Conservation (phyloP, 2,797 vertebrate genomes). For the Intellagama lesueurii region DNA sequence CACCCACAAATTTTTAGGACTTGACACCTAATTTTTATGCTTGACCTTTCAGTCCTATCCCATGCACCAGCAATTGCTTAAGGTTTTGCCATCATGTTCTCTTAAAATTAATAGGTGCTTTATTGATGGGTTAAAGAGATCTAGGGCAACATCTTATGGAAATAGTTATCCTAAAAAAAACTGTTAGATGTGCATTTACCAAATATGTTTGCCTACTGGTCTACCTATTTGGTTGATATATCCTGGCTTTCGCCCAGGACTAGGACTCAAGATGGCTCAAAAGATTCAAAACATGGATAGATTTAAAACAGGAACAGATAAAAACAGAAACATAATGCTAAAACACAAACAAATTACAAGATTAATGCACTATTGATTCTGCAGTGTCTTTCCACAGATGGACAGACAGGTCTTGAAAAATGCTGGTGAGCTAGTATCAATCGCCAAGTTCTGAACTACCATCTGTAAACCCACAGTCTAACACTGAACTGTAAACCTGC, state of each 20-base stretch:
- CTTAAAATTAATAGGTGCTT: constrained; percentile 29
- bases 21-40: no score
- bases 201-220: constrained; percentile 3
- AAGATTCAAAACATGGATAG: no score
- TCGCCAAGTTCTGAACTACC: not conserved
- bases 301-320: no score
- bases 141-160: constrained; percentile 5
- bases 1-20: no score
- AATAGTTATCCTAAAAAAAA: no score
- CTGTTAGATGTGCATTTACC: constrained; percentile 21
- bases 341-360: no score
- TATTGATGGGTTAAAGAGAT: constrained; percentile 7
- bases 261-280: no score
- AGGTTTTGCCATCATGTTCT: not conserved
- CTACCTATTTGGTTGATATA: not conserved
- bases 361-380: not conserved
- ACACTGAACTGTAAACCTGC: constrained; percentile 61
- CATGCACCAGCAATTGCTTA: not conserved
- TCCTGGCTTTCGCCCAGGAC: no score
- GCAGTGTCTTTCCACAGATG: not conserved
- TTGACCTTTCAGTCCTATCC: no score
- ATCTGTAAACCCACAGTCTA: constrained; percentile 56
- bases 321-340: no score
- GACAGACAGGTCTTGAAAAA: constrained; percentile 6
- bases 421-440: constrained; percentile 35